Evolutionary conservation across 2,888 invertebrate genomes (phyloP).

Genomic region (Drosophila mulleri): DNA sequence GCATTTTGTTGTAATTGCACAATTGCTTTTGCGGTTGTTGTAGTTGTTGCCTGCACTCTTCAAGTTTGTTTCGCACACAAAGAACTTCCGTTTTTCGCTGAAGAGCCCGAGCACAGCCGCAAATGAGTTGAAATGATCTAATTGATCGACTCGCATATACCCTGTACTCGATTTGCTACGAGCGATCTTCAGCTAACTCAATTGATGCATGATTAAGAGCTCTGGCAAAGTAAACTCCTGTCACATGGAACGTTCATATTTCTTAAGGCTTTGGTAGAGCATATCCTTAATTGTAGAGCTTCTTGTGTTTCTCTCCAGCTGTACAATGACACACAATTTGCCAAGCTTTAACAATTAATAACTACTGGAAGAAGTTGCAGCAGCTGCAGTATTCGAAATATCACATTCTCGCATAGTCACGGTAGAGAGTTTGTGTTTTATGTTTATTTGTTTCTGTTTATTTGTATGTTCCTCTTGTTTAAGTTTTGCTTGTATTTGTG

Average conservation of each 20-base stretch:
- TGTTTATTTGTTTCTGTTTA: constrained; percentile 11
- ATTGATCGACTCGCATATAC: not conserved
- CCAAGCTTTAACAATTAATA: constrained; percentile 66
- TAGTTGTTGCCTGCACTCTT: constrained; percentile 34
- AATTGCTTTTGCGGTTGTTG: constrained; percentile 39
- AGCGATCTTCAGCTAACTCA: not conserved
- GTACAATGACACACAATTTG: not conserved
- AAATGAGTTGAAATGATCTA: constrained; percentile 22
- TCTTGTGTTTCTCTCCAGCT: constrained; percentile 19
- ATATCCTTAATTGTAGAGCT: not conserved
- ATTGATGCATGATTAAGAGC: not conserved
- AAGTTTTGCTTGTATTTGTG: not conserved
- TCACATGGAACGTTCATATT: not conserved
- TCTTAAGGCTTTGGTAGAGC: not conserved
- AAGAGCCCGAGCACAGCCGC: constrained; percentile 14
- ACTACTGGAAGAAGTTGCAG: constrained; percentile 54
- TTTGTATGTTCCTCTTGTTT: not conserved
- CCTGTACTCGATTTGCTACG: not conserved
- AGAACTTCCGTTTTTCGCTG: constrained; percentile 27
- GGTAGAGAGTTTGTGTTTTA: constrained; percentile 21
- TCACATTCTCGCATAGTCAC: not conserved
- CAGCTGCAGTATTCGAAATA: constrained; percentile 7
- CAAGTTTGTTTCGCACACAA: constrained; percentile 44
- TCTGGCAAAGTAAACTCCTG: too few relatives aligned
- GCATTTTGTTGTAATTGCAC: constrained; percentile 52